These are phyloP conservation scores for Amblyopsis hoosieri DNA, from an alignment of 2,797 vertebrate species.

Conservation along the genomic window DNA sequence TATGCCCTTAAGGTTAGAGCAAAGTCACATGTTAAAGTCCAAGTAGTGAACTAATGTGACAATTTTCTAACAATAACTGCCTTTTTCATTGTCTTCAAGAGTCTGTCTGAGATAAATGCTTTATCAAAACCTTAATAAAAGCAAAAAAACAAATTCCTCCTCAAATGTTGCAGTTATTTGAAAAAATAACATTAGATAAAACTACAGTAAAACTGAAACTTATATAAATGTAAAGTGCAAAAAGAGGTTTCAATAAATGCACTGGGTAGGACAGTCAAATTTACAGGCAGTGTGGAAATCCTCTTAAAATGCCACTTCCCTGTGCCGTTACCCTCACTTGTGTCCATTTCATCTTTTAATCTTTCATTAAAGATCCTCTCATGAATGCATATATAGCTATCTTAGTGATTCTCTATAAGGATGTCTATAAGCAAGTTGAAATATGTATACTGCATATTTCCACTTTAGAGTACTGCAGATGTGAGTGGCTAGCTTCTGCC, in stretches of 20 bases:
- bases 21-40: conserved; percentile 26
- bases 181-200: conserved; percentile 49
- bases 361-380: conserved; percentile 25
- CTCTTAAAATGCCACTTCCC: conserved; percentile 67
- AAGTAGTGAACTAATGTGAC: conserved; percentile 25
- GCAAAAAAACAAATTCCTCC: conserved; percentile 57
- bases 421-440: conserved; percentile 36
- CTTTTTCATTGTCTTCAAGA: conserved; percentile 28
- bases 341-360: conserved; percentile 11
- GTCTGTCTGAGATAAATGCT: not conserved
- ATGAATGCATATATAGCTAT: conserved; percentile 60
- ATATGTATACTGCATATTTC: conserved; percentile 44
- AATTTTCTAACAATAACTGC: conserved; percentile 22
- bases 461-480: conserved; percentile 27
- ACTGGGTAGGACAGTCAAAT: conserved; percentile 71
- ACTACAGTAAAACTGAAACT: conserved; percentile 63
- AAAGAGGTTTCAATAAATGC: conserved; percentile 74
- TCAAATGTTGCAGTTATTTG: conserved; percentile 57
- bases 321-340: conserved; percentile 41
- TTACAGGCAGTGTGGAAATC: conserved; percentile 72
- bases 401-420: conserved; percentile 43
- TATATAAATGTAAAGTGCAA: conserved; percentile 72
- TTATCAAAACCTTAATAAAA: conserved; percentile 59
- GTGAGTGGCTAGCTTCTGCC: conserved; percentile 44
- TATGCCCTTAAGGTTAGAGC: conserved; percentile 18